Evolutionary conservation across 1,140 invertebrate genomes (phyloP), one percentile per base, ranked within the genome.

Genomic region (Oryzaephilus surinamensis): DNA sequence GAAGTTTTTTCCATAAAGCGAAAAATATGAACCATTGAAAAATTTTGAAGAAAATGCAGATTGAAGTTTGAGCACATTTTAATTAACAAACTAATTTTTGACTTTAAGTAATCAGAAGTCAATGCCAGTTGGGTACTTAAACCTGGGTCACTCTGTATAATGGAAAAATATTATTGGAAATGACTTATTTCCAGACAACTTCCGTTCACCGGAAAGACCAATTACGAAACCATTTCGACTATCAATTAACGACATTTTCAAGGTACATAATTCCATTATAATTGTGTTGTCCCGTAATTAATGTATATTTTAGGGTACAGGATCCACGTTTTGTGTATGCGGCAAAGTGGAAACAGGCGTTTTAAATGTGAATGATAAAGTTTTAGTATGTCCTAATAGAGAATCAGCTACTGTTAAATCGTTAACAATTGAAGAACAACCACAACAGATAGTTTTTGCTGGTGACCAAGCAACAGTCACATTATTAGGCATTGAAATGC

Each of bases 171-270:
- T n/a, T n/a, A n/a, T n/a, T n/a, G n/a, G n/a, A n/a, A n/a, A n/a
- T n/a, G n/a, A n/a, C n/a, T n/a, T n/a, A n/a, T 2, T 31, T 55
- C 21, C 45, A 76, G 82, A 93, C 63, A 75, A 77, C 41, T 87
- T 97, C 47, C 80, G 83, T 57, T 74, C 84, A 23, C 90, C 85
- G 4, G 76, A 82, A 37, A 72, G 93, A 28, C 78, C 84, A n/a
- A 73, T 96, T 5, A 71, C 82, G 13, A 90, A 91, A 58, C 87
- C 93, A 6, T 79, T 98, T 30, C 73, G 95, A n/a, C 74, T 95
- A 61, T 85, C 87, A 14, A 74, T 99, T 0, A 87, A 84, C 57
- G 96, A 99, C 69, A 80, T 98, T 41, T 96, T 88, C 58, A 99
- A 98, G 47, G 59, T 61, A 51, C 42, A 17, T 19, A 16, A 17